Conservation (phyloP, 2,888 invertebrate genomes). For the Cryptops parisi region DNA sequence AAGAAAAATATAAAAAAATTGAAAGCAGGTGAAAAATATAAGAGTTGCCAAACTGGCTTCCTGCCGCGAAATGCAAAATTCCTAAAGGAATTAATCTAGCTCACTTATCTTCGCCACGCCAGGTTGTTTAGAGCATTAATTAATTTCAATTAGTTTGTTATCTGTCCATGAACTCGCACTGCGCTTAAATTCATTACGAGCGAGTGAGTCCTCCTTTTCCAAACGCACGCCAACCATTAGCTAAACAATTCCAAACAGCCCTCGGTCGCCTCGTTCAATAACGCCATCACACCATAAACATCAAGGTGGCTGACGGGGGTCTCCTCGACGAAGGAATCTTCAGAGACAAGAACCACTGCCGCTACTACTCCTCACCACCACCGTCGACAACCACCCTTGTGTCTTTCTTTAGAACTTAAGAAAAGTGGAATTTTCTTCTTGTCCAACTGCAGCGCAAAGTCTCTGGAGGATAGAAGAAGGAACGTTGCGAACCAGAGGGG, state of each 20-base stretch:
- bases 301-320: background rate
- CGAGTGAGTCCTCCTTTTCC: background rate
- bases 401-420: too few species aligned
- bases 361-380: too few species aligned
- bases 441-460: too few species aligned
- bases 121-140: slow-evolving; percentile 15
- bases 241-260: background rate
- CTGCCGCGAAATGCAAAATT: background rate
- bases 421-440: too few species aligned
- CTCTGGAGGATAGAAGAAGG: too few species aligned
- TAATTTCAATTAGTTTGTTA: slow-evolving; percentile 16
- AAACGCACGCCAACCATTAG: background rate
- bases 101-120: slow-evolving; percentile 14
- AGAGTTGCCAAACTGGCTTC: too few species aligned
- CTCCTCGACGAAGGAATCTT: too few species aligned
- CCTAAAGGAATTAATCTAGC: slow-evolving; percentile 11
- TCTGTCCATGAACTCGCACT: slow-evolving; percentile 9
- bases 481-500: too few species aligned
- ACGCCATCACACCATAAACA: background rate
- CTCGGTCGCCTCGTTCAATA: background rate
- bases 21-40: too few species aligned
- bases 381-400: too few species aligned
- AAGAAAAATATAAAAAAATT: too few species aligned
- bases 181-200: slow-evolving; percentile 9
- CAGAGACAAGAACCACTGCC: too few species aligned